Base-by-base conservation (phyloP, 2,888 invertebrate genomes). In the Neoascia interrupta region DNA sequence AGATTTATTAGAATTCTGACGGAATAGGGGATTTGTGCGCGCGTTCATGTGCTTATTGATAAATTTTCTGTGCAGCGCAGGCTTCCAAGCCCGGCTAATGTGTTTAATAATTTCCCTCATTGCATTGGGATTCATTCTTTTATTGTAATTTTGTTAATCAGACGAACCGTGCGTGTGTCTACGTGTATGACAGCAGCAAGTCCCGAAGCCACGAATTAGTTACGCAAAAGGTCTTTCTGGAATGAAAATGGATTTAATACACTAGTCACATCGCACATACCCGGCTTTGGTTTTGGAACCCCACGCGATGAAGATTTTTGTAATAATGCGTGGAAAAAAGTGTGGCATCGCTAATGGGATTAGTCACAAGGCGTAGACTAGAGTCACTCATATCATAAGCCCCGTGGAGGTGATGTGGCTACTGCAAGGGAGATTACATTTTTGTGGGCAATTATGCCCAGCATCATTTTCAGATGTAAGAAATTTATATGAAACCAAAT, bases 241-340 rank as follows among this genome's bases (percentile, higher is more conserved):
- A 63, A 63, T 37, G 5, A 43, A 43, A 49, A 16, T 49, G 47
- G 60, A n/a, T n/a, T n/a, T n/a, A n/a, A n/a, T n/a, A n/a, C n/a
- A n/a, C n/a, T n/a, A n/a, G n/a, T n/a, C n/a, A n/a, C n/a, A n/a
- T n/a, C n/a, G n/a, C n/a, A n/a, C n/a, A n/a, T n/a, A n/a, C n/a
- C n/a, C 11, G 69, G 36, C 34, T 63, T 58, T 34, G 26, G 19
- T 49, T 43, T 37, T 19, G 5, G 26, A 72, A 60, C 76, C 72
- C 72, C 64, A 72, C 64, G 76, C 72, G 41, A 34, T 76, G 76
- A 58, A 66, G n/a, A n/a, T n/a, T n/a, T n/a, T 41, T 47, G 58
- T 76, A 76, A 76, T 76, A 64, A 70, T 76, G 72, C 72, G 54
- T 76, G 41, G 23, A 64, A 56, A 60, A 76, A 76, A 76, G 72